phyloP scores from a whole-genome alignment of 2,113 vertebrate species.

The Astur gentilis region DNA sequence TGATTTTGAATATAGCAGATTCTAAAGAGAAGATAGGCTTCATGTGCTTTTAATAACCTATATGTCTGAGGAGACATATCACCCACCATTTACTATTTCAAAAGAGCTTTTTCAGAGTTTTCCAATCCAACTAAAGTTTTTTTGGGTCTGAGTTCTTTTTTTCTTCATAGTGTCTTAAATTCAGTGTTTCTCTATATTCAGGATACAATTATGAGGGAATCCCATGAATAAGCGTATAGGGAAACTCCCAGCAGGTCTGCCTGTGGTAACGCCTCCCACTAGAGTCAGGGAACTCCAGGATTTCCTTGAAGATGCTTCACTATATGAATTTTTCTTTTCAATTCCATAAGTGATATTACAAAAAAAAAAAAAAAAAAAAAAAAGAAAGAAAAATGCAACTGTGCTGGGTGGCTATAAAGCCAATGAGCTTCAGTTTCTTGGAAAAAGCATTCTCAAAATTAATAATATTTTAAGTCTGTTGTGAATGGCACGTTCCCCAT shows the following conservation, averaged over 20 bases:
- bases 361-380: background rate
- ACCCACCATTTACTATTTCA: background rate
- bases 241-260: background rate
- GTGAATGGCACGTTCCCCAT: background rate
- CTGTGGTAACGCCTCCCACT: background rate
- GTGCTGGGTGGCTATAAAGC: background rate
- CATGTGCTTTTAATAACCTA: background rate
- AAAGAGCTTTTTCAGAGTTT: background rate
- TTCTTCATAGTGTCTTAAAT: background rate
- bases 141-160: background rate
- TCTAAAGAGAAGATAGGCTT: background rate
- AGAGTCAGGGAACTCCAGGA: background rate
- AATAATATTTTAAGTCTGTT: background rate
- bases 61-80: background rate
- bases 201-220: background rate
- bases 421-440: background rate
- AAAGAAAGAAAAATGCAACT: background rate
- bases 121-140: background rate
- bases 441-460: background rate
- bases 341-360: background rate
- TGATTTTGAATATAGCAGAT: background rate
- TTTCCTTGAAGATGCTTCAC: background rate
- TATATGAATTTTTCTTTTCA: background rate
- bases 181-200: background rate
- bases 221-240: background rate